Evolutionary conservation across 2,888 invertebrate genomes (phyloP), one percentile per base, ranked within the genome.

Genomic region (Drosophila acutilabella): DNA sequence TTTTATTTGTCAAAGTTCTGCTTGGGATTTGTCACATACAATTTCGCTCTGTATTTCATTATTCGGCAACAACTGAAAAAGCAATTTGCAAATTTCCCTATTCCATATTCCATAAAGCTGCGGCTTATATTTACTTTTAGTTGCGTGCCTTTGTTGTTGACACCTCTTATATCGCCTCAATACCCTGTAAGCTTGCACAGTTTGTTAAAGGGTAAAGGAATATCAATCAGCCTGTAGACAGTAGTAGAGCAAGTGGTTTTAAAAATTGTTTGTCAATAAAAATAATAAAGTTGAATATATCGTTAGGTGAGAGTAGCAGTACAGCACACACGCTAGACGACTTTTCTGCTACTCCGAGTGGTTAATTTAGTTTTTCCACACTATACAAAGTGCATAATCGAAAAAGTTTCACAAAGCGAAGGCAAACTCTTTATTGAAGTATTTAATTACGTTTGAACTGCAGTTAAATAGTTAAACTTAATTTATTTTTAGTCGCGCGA

Each of bases 41-140:
- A 61, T 48, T 38, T 52, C 26, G 48, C 41, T 44, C 48, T 38
- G 81, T 84, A 77, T 89, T 82, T 77, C 77, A 89, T 89, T 89
- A 89, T 89, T 77, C 68, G 50, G 48, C 45, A 13, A 18, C 60
- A 78, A 30, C 62, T 58, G 26, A 54, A 79, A 73, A 78, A 67
- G 59, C 66, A 74, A 78, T 81, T 78, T 61, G 52, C 60, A 59
- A 78, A 69, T 64, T 65, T 64, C 14, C 50, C 36, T 42, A 36
- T 56, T 40, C 33, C 47, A 44, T 42, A 40, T 40, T 13, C 33
- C 16, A 18, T 20, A 60, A 65, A 64, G 51, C 57, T 48, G 8
- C 26, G 51, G 65, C 60, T 62, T 79, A 66, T 64, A 51, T 54
- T 42, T 40, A n/a, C 33, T 51, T 42, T 11, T 11, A 41, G 45